phyloP scores from a whole-genome alignment of 2,113 vertebrate genomes.

The Paramisgurnus dabryanus region DNA sequence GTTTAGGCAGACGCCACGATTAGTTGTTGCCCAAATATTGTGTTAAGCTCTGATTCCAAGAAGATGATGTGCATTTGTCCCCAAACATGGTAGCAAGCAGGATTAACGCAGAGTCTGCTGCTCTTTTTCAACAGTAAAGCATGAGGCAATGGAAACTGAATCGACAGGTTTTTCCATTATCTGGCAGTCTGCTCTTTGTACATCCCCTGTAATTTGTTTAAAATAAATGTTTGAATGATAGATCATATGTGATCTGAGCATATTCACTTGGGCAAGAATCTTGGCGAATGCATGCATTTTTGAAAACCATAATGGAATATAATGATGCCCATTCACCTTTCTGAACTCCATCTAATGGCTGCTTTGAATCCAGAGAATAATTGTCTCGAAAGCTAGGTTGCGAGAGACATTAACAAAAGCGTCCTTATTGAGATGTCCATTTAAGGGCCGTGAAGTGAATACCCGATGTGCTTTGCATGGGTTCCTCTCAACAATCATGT shows the following conservation, averaged over 20 bases:
- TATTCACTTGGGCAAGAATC: neutral
- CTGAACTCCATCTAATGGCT: conserved; percentile 32
- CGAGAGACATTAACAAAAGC: conserved; percentile 62
- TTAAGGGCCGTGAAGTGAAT: conserved; percentile 60
- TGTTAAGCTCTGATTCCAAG: conserved; percentile 14
- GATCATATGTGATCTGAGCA: conserved; percentile 16
- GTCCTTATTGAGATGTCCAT: conserved; percentile 60
- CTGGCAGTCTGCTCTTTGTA: conserved; percentile 20
- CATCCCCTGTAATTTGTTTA: neutral
- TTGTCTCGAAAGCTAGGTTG: conserved; percentile 36
- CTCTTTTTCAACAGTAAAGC: conserved; percentile 34
- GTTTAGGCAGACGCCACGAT: conserved; percentile 11
- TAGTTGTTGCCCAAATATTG: conserved; percentile 4
- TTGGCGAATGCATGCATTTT: conserved; percentile 2
- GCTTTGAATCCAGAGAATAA: conserved; percentile 44
- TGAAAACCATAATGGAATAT: conserved; percentile 26
- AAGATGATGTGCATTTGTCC: conserved; percentile 33
- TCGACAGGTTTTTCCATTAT: neutral
- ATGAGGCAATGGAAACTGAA: conserved; percentile 52
- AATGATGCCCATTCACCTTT: conserved; percentile 14
- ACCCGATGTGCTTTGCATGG: conserved; percentile 71
- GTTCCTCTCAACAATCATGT: conserved; percentile 59
- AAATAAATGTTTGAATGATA: neutral
- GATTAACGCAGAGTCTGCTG: conserved; percentile 1
- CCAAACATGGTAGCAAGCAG: conserved; percentile 45